These are phyloP conservation scores for Anticlea derivata DNA, from an alignment of 2,888 invertebrate species.

Conservation along the genomic window DNA sequence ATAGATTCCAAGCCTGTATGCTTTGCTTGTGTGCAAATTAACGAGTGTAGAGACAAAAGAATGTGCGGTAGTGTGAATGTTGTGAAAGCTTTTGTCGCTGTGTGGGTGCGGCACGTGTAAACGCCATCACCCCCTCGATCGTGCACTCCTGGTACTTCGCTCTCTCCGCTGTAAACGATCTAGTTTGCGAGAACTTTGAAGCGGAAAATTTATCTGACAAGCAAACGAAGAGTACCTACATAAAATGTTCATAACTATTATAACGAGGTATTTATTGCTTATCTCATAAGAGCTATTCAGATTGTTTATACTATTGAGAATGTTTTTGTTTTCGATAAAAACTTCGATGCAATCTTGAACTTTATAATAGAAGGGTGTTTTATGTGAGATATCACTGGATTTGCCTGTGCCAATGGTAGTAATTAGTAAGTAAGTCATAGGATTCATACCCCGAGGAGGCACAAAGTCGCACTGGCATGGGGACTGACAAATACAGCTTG, in stretches of 20 bases:
- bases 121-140: conserved; percentile 40
- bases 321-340: too few relatives aligned
- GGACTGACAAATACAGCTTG: not conserved
- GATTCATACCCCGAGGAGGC: too few relatives aligned
- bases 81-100: conserved; percentile 33
- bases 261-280: conserved; percentile 31
- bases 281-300: not conserved
- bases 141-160: conserved; percentile 60
- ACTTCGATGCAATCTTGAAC: too few relatives aligned
- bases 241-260: conserved; percentile 33
- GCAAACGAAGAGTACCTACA: conserved; percentile 48
- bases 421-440: too few relatives aligned
- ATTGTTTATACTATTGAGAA: not conserved
- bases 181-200: conserved; percentile 67
- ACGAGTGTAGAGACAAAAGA: conserved; percentile 28
- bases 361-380: too few relatives aligned
- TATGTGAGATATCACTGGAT: too few relatives aligned
- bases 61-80: conserved; percentile 13
- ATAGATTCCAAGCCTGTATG: conserved; percentile 43
- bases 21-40: conserved; percentile 9
- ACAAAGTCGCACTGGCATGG: too few relatives aligned
- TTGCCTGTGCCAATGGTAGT: too few relatives aligned
- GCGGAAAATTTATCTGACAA: conserved; percentile 68
- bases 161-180: conserved; percentile 68
- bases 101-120: conserved; percentile 71